Percentiles rank a stretch among this genome's conserved stretches.
These are phyloP conservation scores for Invenusta paracnida DNA, from an alignment of 2,888 invertebrate species.

Conservation along the genomic window DNA sequence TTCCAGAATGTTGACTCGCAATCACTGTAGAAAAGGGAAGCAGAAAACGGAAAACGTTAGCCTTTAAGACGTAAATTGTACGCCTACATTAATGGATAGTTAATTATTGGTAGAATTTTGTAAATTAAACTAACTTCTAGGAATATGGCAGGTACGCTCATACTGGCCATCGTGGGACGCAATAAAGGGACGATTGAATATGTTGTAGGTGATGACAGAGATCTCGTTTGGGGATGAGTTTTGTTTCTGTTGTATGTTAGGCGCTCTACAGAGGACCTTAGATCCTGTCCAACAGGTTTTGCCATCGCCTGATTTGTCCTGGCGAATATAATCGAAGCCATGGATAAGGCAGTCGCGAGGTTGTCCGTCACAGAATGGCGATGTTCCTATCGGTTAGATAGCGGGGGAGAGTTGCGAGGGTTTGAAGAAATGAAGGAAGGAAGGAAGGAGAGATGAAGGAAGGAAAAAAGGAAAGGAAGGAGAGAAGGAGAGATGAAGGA, in stretches of 20 bases:
- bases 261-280: constrained; percentile 33
- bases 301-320: constrained; percentile 33
- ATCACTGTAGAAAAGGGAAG: not conserved
- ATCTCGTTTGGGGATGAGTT: not conserved
- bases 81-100: too few species aligned
- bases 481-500: not conserved
- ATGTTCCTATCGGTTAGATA: not conserved
- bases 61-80: too few species aligned
- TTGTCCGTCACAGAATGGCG: constrained; percentile 20
- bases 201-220: constrained; percentile 30
- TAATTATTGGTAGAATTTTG: not conserved
- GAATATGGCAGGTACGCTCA: constrained; percentile 40
- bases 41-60: too few species aligned
- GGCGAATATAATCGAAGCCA: constrained; percentile 15
- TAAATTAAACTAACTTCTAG: not conserved
- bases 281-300: constrained; percentile 24
- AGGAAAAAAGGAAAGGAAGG: not conserved
- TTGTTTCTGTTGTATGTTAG: too few species aligned
- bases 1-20: constrained; percentile 11
- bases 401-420: too few species aligned
- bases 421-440: too few species aligned
- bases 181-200: constrained; percentile 25
- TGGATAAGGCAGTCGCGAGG: not conserved
- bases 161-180: constrained; percentile 36
- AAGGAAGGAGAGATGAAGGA: not conserved